Conservation (phyloP, 2,113 vertebrate genomes). For the Gallinago jamesoni region DNA sequence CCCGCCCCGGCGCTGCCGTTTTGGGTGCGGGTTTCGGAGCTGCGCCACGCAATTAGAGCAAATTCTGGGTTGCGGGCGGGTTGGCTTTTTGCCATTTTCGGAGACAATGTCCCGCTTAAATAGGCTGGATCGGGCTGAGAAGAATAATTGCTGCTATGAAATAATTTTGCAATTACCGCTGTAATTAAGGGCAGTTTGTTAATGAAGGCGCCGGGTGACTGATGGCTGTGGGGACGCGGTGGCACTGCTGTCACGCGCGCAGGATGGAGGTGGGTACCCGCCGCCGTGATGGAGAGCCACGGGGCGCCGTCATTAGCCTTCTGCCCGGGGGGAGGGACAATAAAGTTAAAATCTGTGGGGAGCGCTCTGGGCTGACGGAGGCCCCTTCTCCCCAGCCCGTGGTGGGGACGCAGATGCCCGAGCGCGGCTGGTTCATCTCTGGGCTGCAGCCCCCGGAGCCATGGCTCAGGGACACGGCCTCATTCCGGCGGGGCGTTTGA, state of each 20-base stretch:
- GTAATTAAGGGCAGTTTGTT: constrained; percentile 86
- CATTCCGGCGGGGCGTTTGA: background rate
- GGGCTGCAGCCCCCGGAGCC: background rate
- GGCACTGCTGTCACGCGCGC: constrained; percentile 69
- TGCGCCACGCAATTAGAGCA: background rate
- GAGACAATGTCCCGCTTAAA: constrained; percentile 69
- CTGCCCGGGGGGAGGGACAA: constrained; percentile 72
- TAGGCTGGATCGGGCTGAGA: constrained; percentile 70
- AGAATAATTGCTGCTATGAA: constrained; percentile 78
- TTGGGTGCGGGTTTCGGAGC: background rate
- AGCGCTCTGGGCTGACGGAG: constrained; percentile 13
- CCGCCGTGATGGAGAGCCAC: constrained; percentile 63
- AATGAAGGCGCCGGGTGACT: constrained; percentile 76
- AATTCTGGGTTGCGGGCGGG: constrained; percentile 32
- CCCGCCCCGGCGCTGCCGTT: background rate
- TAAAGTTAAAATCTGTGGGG: constrained; percentile 49
- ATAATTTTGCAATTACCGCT: constrained; percentile 80
- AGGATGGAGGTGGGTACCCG: constrained; percentile 58
- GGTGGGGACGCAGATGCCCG: constrained; percentile 45
- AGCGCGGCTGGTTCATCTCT: background rate
- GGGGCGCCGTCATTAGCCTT: constrained; percentile 66
- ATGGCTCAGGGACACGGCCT: background rate
- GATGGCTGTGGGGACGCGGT: constrained; percentile 72
- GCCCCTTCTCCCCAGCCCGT: background rate
- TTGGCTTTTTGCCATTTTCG: constrained; percentile 50